Percentiles rank a stretch among this genome's conserved stretches.
Evolutionary conservation across 2,888 invertebrate species (phyloP).

Genomic region (Deilephila porcellus): DNA sequence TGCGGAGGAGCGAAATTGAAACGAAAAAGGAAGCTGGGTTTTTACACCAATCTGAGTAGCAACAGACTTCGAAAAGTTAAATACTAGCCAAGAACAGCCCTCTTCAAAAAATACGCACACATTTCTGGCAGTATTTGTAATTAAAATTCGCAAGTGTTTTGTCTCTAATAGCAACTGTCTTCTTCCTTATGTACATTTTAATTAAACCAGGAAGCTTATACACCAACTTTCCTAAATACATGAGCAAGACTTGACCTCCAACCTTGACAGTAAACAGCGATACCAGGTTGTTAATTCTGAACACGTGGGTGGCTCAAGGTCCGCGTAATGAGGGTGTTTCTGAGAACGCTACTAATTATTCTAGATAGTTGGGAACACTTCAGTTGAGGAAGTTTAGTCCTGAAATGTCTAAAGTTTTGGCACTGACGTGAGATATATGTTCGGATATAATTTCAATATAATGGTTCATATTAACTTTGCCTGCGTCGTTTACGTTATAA

Average conservation of each 20-base stretch:
- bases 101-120: too few species aligned
- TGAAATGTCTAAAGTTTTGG: slow-evolving; percentile 15
- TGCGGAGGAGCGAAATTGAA: too few species aligned
- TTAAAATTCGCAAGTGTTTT: too few species aligned
- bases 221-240: background rate
- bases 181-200: too few species aligned
- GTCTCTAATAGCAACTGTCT: too few species aligned
- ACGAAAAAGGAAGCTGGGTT: too few species aligned
- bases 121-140: too few species aligned
- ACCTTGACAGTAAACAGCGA: background rate
- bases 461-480: background rate
- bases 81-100: too few species aligned
- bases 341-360: slow-evolving; percentile 17
- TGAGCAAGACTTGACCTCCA: background rate
- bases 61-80: too few species aligned
- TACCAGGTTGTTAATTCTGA: slow-evolving; percentile 13
- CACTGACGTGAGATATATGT: background rate
- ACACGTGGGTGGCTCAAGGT: slow-evolving; percentile 32
- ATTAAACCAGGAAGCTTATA: background rate
- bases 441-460: background rate
- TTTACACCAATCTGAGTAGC: too few species aligned
- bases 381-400: slow-evolving; percentile 12
- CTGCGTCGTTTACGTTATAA: too few species aligned
- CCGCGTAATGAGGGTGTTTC: slow-evolving; percentile 13
- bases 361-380: slow-evolving; percentile 21